Conservation (phyloP, 1,140 invertebrate species). For the Mya arenaria region DNA sequence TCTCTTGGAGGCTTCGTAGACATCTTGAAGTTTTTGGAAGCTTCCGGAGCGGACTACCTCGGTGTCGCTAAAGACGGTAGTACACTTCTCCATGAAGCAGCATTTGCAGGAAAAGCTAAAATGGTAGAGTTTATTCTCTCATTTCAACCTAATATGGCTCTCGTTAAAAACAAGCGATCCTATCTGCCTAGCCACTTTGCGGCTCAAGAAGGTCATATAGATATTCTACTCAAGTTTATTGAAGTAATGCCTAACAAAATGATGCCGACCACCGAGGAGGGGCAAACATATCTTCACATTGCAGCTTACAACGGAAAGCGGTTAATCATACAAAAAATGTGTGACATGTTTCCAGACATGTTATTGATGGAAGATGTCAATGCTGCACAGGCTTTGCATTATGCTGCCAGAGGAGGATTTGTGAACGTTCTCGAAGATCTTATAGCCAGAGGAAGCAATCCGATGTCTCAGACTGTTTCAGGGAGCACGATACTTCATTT, state of each 20-base stretch:
- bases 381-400: constrained; percentile 17
- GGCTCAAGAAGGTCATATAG: constrained; percentile 45
- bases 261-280: background rate
- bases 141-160: constrained; percentile 3
- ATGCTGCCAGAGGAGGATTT: constrained; percentile 35
- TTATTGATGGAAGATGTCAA: background rate
- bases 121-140: constrained; percentile 39
- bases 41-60: background rate
- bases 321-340: constrained; percentile 24
- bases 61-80: constrained; percentile 38
- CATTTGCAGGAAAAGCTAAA: constrained; percentile 29
- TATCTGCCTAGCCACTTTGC: constrained; percentile 38
- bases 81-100: constrained; percentile 47
- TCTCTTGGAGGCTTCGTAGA: constrained; percentile 34
- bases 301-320: constrained; percentile 37
- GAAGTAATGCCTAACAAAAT: background rate
- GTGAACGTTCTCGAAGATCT: constrained; percentile 10
- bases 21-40: constrained; percentile 9
- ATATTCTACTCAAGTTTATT: background rate
- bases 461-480: background rate
- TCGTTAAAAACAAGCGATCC: constrained; percentile 7
- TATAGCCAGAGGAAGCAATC: constrained; percentile 14
- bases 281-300: constrained; percentile 40
- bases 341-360: background rate
- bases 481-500: constrained; percentile 38